Evolutionary conservation across 1,140 invertebrate species (phyloP), one percentile per base, ranked within the genome.

Genomic region (Pseudachorutes palmiensis): DNA sequence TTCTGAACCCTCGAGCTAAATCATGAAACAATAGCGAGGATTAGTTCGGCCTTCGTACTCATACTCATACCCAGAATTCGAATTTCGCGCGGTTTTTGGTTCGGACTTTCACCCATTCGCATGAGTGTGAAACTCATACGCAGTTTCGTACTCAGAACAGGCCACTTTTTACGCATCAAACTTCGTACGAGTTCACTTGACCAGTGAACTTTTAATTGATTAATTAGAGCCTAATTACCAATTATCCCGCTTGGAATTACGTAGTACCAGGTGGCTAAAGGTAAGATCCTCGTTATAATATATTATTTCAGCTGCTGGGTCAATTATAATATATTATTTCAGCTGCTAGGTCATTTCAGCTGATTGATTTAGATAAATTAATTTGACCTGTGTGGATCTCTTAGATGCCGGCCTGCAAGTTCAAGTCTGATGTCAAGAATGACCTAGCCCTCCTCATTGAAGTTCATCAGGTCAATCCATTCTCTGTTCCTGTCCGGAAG

Each of bases 1-100:
- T 22, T 83, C 76, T 61, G 81, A 81, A 33, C 86, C 90, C 72
- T 88, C 86, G 29, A 90, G 82, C 82, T 88, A 75, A 33, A 82
- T 41, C 19, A 41, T 45, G 36, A 19, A 45, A 45, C 9, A 45
- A 45, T 45, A 45, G 36, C 9, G 36, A 45, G 19, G 36, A 45
- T 45, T 45, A 45, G 9, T 45, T 45, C 19, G 9, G 36, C 36
- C n/a, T 45, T 45, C 36, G 19, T 12, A 45, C 36, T 45, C 36
- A 45, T 45, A 45, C 36, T 45, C 36, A 45, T 45, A 45, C 36
- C 19, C 36, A 45, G 36, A 12, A n/a, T 45, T 45, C 36, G 19
- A 45, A 19, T 45, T 45, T 45, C 36, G 36, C 36, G 36, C 36
- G 9, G 36, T 19, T 45, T 45, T 45, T 9, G 36, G 19, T 19